These are phyloP conservation scores for Fragum fragum DNA, from an alignment of 2,888 invertebrate genomes.

Conservation along the genomic window DNA sequence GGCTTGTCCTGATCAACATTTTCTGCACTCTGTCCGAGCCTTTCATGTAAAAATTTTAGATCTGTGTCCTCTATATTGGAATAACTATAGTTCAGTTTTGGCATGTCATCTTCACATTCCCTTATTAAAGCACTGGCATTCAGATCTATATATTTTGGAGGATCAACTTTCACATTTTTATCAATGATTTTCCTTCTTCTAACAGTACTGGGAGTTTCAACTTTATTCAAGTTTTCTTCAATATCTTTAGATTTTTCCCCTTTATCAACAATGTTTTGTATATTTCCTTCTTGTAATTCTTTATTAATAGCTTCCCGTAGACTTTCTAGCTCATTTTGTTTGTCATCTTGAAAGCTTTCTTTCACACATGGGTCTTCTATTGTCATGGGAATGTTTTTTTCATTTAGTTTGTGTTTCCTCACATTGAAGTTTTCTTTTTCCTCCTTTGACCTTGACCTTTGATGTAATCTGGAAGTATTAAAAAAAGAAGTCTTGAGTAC, in stretches of 20 bases:
- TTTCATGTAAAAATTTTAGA: slow-evolving; percentile 64
- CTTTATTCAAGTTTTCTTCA: slow-evolving; percentile 22
- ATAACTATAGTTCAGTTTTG: slow-evolving; percentile 75
- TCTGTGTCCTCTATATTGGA: slow-evolving; percentile 73
- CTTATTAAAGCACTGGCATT: slow-evolving; percentile 66
- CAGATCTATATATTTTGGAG: slow-evolving; percentile 37
- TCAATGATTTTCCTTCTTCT: slow-evolving; percentile 73
- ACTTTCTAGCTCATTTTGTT: slow-evolving; percentile 7
- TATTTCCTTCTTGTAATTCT: background rate
- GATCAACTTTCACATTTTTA: slow-evolving; percentile 70
- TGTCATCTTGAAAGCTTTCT: slow-evolving; percentile 14
- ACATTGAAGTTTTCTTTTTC: slow-evolving; percentile 22
- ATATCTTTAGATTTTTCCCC: background rate
- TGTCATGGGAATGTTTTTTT: background rate
- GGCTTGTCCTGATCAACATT: slow-evolving; percentile 38
- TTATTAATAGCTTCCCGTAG: background rate
- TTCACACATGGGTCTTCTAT: slow-evolving; percentile 6
- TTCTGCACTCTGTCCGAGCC: slow-evolving; percentile 44
- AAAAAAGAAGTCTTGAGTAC: background rate
- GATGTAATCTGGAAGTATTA: slow-evolving; percentile 1
- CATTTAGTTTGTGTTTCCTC: background rate
- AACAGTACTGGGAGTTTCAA: slow-evolving; percentile 67
- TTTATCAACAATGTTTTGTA: background rate
- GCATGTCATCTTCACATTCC: slow-evolving; percentile 56
- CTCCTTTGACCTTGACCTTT: slow-evolving; percentile 24